Base-by-base conservation (phyloP, 2,888 invertebrate genomes). In the Ommatoiulus sabulosus region DNA sequence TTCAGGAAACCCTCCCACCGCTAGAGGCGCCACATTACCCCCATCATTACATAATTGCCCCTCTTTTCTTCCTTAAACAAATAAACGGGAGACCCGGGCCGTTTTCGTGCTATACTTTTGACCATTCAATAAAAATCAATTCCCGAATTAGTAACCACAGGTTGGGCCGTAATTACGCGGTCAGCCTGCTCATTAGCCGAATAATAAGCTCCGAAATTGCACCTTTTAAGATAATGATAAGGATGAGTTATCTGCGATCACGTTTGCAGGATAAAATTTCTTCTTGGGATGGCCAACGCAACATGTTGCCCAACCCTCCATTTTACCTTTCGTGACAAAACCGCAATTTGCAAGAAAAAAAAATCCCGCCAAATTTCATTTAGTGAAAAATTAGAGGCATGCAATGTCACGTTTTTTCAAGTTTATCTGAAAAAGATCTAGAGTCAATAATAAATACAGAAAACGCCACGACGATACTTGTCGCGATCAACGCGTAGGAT, bases 31-130 rank as follows among this genome's bases (percentile, higher is more conserved):
- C 20, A 63, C 63, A 63, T 63, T 20, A 63, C 63, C 63, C 63
- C 63, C 63, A 63, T 63, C 63, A 63, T 63, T 63, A 63, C 63
- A 6, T 63, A 63, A 63, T 63, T 63, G 63, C 63, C 63, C 63
- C 63, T 35, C 35, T 63, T 20, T 63, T 63, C 63, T 63, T 63
- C 63, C 63, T 63, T 63, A 20, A 20, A 63, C 63, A 63, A 63
- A 63, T 15, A 63, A 20, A 63, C 63, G 63, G 63, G 15, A 63
- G 63, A 63, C 1, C 20, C n/a, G 8, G n/a, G 20, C 63, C n/a
- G 4, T n/a, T 20, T n/a, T 63, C 63, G 63, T 63, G 63, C 63
- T 3, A 20, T 63, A 63, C 63, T n/a, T 63, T 63, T 20, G 63
- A 5, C 15, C 63, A 63, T 63, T 63, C 63, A 63, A 63, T 63